Base-by-base conservation (phyloP, 2,113 vertebrate genomes). In the Solea senegalensis region DNA sequence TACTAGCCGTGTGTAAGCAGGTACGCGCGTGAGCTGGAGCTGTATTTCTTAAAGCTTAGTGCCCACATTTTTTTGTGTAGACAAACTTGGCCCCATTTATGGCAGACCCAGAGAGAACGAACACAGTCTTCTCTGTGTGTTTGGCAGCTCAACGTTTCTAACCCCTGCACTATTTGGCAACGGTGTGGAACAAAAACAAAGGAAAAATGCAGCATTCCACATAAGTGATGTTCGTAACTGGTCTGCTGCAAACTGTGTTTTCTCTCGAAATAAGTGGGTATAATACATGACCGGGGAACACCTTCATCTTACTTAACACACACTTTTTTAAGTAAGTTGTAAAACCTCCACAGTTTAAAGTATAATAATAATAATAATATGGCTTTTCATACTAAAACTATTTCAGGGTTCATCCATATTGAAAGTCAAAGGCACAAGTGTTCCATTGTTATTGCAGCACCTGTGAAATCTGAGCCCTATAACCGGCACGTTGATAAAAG, bases 101-200 rank as follows among this genome's bases (percentile, higher is more conserved):
- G 89, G 78, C 82, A 75, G 67, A 55, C 65, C 62, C 12, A 6
- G 11, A 72, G 74, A 76, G 58, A 61, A 76, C 83, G 79, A 78
- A 90, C 74, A 90, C 88, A 84, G 77, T 86, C 27, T 16, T 69
- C 73, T 81, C 78, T 88, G 87, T 87, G 87, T 87, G 16, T 91
- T 82, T 76, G 74, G 70, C 74, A 65, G 67, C 78, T 81, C 80
- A 85, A 52, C 40, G 59, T 28, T 62, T 78, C 65, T 76, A 67
- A 72, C 43, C 66, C 72, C 51, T 73, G 84, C 48, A 61, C 58
- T 56, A 88, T 59, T 86, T 87, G 74, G 82, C 78, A 81, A 57
- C 54, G 41, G 51, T 34, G 6, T 70, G 74, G 63, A 83, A 83
- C 59, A 67, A 65, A 80, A 83, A 80, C 61, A 78, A 77, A 76